phyloP scores from a whole-genome alignment of 1,140 invertebrate genomes.

The Drosophila simulans region DNA sequence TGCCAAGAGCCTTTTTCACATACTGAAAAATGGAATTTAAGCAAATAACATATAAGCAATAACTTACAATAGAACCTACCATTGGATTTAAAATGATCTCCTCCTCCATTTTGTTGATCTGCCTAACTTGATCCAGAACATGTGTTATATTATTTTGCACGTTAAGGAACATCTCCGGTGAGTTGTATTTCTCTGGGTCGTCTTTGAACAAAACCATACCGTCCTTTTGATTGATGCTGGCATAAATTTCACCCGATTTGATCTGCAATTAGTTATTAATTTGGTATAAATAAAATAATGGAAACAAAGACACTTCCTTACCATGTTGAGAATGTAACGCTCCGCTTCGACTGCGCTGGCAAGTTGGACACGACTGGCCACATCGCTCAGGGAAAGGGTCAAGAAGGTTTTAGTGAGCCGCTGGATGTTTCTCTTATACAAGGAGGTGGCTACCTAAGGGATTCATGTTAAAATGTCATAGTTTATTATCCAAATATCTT shows the following conservation, averaged over 20 bases:
- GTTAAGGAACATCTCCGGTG: conserved; percentile 92
- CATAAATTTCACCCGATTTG: conserved; percentile 98
- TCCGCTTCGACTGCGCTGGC: conserved; percentile 94
- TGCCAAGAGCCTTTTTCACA: conserved; percentile 90
- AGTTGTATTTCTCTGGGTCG: conserved; percentile 97
- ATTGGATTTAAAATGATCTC: conserved; percentile 96
- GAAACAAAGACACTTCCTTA: conserved; percentile 62
- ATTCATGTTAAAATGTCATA: background rate
- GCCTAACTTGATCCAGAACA: conserved; percentile 94
- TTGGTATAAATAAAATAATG: background rate
- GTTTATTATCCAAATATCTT: background rate
- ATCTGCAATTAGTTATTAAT: conserved; percentile 88
- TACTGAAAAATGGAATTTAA: conserved; percentile 85
- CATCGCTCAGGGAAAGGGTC: conserved; percentile 96
- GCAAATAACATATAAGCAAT: background rate
- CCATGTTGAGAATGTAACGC: conserved; percentile 97
- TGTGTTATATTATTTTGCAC: conserved; percentile 95
- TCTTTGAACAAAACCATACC: conserved; percentile 99
- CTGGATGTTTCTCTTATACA: conserved; percentile 99
- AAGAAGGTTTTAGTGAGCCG: conserved; percentile 98
- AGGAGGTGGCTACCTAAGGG: conserved; percentile 91
- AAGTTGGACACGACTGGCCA: conserved; percentile 95
- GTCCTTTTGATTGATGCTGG: conserved; percentile 98
- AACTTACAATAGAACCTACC: conserved; percentile 64
- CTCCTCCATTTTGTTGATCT: conserved; percentile 96